These are phyloP conservation scores for Leptothorax acervorum DNA, from an alignment of 2,888 invertebrate genomes.

Conservation along the genomic window DNA sequence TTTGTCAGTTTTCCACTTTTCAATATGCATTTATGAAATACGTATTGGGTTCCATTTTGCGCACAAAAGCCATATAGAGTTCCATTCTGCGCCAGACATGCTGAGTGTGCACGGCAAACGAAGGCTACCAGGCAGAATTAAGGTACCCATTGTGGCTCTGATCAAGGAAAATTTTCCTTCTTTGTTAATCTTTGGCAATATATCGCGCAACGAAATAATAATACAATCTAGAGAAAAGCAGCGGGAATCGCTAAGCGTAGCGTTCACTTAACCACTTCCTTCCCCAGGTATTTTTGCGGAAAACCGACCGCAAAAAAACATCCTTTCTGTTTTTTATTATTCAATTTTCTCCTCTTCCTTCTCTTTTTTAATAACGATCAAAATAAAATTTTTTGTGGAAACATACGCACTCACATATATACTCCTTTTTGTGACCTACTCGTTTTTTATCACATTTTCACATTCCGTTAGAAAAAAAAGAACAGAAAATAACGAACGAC, in stretches of 20 bases:
- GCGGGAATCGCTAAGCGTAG: neutral
- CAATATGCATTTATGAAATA: conserved; percentile 57
- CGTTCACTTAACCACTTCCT: neutral
- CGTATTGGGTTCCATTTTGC: conserved; percentile 37
- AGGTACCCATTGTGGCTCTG: conserved; percentile 10
- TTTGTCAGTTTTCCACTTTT: conserved; percentile 51
- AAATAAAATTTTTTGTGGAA: conserved; percentile 20
- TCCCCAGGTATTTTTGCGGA: neutral
- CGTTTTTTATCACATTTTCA: neutral
- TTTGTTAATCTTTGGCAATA: conserved; percentile 20
- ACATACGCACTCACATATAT: neutral
- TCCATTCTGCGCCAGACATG: conserved; percentile 13
- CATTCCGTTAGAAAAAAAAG: neutral
- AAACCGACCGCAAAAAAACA: neutral
- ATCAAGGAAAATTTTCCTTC: conserved; percentile 18
- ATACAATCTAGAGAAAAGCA: neutral
- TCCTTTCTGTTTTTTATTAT: conserved; percentile 15
- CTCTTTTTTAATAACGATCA: conserved; percentile 1
- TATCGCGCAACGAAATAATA: neutral
- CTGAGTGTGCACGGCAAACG: conserved; percentile 36
- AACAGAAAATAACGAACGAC: neutral
- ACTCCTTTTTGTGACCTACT: neutral
- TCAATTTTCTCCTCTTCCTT: conserved; percentile 2
- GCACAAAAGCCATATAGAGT: conserved; percentile 34
- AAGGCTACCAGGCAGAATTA: conserved; percentile 28